These are phyloP conservation scores for Herminia tarsipennalis DNA, from an alignment of 2,888 invertebrate genomes.

Conservation along the genomic window DNA sequence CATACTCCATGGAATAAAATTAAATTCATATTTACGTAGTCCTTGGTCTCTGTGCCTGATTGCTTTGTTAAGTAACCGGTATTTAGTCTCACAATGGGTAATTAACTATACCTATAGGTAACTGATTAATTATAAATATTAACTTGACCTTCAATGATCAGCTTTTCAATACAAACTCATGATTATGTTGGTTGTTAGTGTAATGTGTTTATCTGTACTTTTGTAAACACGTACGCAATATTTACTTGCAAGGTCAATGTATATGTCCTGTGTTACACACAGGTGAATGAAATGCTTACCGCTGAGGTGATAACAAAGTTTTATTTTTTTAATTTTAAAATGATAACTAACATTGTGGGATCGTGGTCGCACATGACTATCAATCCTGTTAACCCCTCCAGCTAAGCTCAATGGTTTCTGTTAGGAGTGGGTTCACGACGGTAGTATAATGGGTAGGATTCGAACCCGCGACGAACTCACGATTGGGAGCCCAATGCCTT, in stretches of 20 bases:
- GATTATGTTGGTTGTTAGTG: conserved; percentile 44
- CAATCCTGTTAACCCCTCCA: too few species aligned
- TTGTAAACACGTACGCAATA: conserved; percentile 30
- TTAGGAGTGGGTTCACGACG: too few species aligned
- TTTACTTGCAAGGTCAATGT: conserved; percentile 21
- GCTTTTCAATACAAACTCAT: conserved; percentile 62
- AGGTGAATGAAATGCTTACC: neutral
- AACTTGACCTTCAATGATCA: conserved; percentile 58
- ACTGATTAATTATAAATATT: conserved; percentile 50
- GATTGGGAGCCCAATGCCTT: too few species aligned
- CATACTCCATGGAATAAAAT: neutral
- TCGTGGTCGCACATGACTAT: too few species aligned
- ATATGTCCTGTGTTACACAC: conserved; percentile 12
- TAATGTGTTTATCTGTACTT: conserved; percentile 26
- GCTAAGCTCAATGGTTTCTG: too few species aligned
- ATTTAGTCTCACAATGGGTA: conserved; percentile 29
- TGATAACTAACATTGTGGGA: neutral
- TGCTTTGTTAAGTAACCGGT: conserved; percentile 8
- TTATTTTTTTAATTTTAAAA: too few species aligned
- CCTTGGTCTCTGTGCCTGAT: neutral
- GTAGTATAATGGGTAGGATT: too few species aligned
- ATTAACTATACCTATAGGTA: conserved; percentile 42
- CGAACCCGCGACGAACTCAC: too few species aligned
- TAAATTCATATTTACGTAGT: neutral
- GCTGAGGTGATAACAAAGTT: too few species aligned